phyloP scores from a whole-genome alignment of 2,797 vertebrate genomes.

The Cynopterus sphinx region DNA sequence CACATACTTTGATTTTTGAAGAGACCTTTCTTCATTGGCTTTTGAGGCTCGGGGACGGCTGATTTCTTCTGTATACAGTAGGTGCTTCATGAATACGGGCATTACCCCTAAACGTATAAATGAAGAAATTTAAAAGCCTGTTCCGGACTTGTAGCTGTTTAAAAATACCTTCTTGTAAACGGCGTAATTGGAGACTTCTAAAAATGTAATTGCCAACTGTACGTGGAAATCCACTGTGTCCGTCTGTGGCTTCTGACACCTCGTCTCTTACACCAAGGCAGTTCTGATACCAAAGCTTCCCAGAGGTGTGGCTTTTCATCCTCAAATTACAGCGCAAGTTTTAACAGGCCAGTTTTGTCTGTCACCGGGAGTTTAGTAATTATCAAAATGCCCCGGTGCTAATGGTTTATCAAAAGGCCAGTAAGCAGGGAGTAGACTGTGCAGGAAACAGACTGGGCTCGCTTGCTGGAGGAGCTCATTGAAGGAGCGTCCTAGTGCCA shows the following conservation, averaged over 20 bases:
- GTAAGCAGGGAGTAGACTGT: constrained; percentile 73
- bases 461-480: background rate
- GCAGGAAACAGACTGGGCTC: constrained; percentile 62
- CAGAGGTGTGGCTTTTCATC: constrained; percentile 93
- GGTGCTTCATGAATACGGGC: background rate
- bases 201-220: constrained; percentile 79
- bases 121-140: constrained; percentile 57
- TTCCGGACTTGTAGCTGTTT: constrained; percentile 55
- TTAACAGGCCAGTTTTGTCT: constrained; percentile 89
- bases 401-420: constrained; percentile 84
- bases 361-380: constrained; percentile 86
- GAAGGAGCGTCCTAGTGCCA: background rate
- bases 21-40: background rate
- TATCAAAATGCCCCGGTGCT: constrained; percentile 79
- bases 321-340: constrained; percentile 94
- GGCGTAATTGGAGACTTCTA: constrained; percentile 70
- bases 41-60: background rate
- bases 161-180: constrained; percentile 53
- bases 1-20: background rate
- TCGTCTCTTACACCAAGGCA: constrained; percentile 82
- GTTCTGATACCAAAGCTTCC: constrained; percentile 86
- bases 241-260: constrained; percentile 76
- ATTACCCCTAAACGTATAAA: background rate
- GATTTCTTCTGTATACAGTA: background rate
- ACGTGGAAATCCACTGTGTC: constrained; percentile 79